Evolutionary conservation across 2,888 invertebrate genomes (phyloP), one percentile per base, ranked within the genome.

Genomic region (Empis livida): DNA sequence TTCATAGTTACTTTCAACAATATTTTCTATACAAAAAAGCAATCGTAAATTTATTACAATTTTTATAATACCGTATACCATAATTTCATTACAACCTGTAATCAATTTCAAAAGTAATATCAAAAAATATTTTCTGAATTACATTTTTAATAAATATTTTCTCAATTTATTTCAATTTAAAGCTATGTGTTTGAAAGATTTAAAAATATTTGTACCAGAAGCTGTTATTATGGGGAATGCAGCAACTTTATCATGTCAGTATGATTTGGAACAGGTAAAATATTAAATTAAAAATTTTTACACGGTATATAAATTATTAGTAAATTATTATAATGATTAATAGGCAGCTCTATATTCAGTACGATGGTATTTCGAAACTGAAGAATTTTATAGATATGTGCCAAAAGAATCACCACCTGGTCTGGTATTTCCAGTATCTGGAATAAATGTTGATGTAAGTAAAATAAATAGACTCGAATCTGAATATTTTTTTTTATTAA

Each of bases 401-500:
- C 78, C 79, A 32, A 77, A 75, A 54, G 76, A 76, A 59, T 62
- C 69, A 40, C 77, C 76, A 32, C 73, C 76, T 46, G 73, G 74
- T 51, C 69, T 72, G 52, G 73, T 72, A 49, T 79, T 76, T 61
- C 64, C 71, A 15, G 71, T 75, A 46, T 70, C 73, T 35, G 76
- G 75, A 55, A 73, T 79, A 55, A 71, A 71, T 61, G 74, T 79
- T 49, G 77, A 80, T 62, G 79, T 79, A 65, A 76, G 77, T 75
- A 52, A 43, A 48, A 48, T 44, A 27, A 27, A 27, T 27, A 8
- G 9, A 8, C 8, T 27, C n/a, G n/a, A n/a, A n/a, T n/a, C n/a
- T n/a, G n/a, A n/a, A n/a, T n/a, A n/a, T n/a, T n/a, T n/a, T n/a
- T n/a, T n/a, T n/a, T n/a, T n/a, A n/a, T n/a, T n/a, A n/a, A n/a